Evolutionary conservation across 2,888 invertebrate genomes (phyloP).

Genomic region (Leuctra nigra): DNA sequence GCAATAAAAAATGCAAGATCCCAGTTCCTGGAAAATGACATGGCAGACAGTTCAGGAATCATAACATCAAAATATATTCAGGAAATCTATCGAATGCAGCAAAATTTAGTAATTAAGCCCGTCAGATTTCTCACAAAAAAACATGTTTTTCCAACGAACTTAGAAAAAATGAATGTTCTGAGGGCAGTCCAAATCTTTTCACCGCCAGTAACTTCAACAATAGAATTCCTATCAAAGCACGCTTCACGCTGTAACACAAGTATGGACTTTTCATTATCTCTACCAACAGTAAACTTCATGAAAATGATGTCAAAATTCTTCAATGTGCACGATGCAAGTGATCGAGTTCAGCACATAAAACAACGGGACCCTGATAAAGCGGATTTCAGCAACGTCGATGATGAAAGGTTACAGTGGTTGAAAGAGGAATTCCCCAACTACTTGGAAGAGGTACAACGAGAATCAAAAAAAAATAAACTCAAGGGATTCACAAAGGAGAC

Average conservation of each 20-base stretch:
- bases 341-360: background rate
- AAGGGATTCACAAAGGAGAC: background rate
- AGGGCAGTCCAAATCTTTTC: constrained; percentile 2
- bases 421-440: background rate
- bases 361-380: background rate
- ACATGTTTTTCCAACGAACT: background rate
- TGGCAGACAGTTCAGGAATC: background rate
- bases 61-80: background rate
- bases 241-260: background rate
- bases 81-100: background rate
- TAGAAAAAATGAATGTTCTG: constrained; percentile 1
- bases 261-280: background rate
- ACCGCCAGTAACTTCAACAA: background rate
- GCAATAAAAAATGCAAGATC: background rate
- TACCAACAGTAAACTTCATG: background rate
- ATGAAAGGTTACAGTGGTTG: background rate
- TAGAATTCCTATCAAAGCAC: background rate
- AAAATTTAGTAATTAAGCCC: background rate
- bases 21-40: background rate
- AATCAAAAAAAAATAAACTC: background rate
- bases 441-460: background rate
- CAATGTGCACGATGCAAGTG: background rate
- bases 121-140: background rate
- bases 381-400: background rate
- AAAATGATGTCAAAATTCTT: background rate